Evolutionary conservation across 2,888 invertebrate species (phyloP), one percentile per base, ranked within the genome.

Genomic region (Yponomeuta cagnagella): DNA sequence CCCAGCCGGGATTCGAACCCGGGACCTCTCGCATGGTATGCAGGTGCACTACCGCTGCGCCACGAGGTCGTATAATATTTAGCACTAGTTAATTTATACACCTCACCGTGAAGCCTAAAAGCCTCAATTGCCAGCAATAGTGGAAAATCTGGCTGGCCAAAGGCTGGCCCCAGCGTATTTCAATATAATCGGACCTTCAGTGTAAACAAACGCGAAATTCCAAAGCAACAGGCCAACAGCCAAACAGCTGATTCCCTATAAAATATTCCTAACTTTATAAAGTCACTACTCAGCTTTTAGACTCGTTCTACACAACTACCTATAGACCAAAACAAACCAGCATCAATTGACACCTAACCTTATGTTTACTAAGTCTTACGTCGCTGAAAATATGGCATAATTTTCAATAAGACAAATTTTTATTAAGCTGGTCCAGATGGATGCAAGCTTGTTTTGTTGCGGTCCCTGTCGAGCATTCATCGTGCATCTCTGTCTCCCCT

Each of bases 391-490:
- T 58, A 58, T 15, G 52, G 52, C 52, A 58, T 58, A 58, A 58
- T 58, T 58, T 58, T 58, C 52, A 15, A 15, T 58, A 58, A 15
- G 15, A 58, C 4, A 15, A 0, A 58, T 58, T 58, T 58, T 58
- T 15, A 15, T 5, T 68, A 52, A 77, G 78, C 80, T 80, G 82
- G 78, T 79, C 78, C 79, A 77, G 77, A 77, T 78, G 76, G 77
- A 76, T 78, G 80, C 78, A 78, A 79, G 79, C 78, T 77, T 84
- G 82, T 84, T 85, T 85, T 85, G 80, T 83, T 84, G 82, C 80
- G 80, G 79, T 84, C 83, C 79, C 81, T 81, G 81, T 84, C 79
- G 77, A 74, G 76, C 77, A 75, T 74, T 73, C 72, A 75, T 78
- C 73, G 64, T 73, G 74, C 72, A 70, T 83, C 85, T 77, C 82